Evolutionary conservation across 2,797 vertebrate genomes (phyloP).

Genomic region (Enteromius mattozi): DNA sequence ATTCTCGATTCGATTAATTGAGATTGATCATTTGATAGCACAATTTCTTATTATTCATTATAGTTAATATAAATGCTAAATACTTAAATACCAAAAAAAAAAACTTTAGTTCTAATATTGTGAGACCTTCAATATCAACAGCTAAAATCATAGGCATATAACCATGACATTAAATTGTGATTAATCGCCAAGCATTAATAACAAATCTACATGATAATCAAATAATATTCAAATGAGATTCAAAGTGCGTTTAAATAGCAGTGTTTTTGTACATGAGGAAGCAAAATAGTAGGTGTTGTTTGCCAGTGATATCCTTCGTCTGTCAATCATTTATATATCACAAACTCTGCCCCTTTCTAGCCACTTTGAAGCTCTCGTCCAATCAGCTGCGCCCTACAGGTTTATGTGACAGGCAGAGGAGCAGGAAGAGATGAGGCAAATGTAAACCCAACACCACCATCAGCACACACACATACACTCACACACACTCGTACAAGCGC

Average conservation of each 20-base stretch:
- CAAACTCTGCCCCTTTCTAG: slow-evolving; percentile 56
- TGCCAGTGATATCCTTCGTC: slow-evolving; percentile 47
- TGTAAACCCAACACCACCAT: slow-evolving; percentile 69
- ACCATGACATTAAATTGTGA: not conserved
- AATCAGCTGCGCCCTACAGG: slow-evolving; percentile 62
- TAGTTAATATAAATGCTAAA: not conserved
- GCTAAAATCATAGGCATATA: not conserved
- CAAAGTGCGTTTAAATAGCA: not conserved
- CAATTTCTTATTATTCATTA: not conserved
- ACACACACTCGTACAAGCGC: slow-evolving; percentile 53
- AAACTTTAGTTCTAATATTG: not conserved
- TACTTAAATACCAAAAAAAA: not conserved
- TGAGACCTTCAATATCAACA: not conserved
- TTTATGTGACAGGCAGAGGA: slow-evolving; percentile 74
- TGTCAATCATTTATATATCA: slow-evolving; percentile 51
- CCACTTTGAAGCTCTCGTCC: slow-evolving; percentile 62
- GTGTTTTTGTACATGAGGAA: slow-evolving; percentile 5
- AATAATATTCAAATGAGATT: not conserved
- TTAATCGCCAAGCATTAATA: not conserved
- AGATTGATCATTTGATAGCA: too few species aligned
- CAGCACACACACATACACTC: slow-evolving; percentile 36
- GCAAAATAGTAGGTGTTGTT: not conserved
- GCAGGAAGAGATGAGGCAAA: slow-evolving; percentile 75
- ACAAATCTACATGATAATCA: not conserved
- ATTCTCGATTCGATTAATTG: too few species aligned